Evolutionary conservation across 2,113 vertebrate genomes (phyloP).

Genomic region (Rhinopomastus cyanomelas): DNA sequence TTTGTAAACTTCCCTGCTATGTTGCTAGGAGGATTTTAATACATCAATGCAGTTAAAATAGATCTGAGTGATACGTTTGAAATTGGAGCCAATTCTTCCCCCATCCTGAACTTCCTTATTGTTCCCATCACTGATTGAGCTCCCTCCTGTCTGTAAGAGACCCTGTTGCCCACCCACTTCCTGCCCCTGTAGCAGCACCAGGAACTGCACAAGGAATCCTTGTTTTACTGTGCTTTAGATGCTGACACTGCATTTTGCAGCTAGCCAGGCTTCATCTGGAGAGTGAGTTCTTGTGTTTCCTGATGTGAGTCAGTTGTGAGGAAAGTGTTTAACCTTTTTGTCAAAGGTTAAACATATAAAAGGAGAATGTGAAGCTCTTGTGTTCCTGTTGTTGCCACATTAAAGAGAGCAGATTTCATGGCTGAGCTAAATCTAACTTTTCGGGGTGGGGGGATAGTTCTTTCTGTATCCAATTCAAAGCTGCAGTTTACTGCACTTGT

Average conservation of each 20-base stretch:
- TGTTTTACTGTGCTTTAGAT: not conserved
- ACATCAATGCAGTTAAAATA: not conserved
- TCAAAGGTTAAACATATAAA: conserved; percentile 74
- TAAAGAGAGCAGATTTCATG: not conserved
- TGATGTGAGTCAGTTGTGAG: conserved; percentile 65
- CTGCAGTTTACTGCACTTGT: not conserved
- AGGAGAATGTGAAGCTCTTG: conserved; percentile 40
- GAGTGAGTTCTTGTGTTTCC: conserved; percentile 49
- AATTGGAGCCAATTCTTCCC: conserved; percentile 1
- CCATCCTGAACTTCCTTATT: conserved; percentile 2
- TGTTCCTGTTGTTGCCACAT: conserved; percentile 54
- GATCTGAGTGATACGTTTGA: not conserved
- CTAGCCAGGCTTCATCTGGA: conserved; percentile 42
- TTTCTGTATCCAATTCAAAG: not conserved
- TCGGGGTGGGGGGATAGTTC: not conserved
- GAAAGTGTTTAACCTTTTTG: conserved; percentile 63
- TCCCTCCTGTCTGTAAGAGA: not conserved
- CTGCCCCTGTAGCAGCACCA: not conserved
- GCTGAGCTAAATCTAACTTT: conserved; percentile 16
- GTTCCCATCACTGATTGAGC: not conserved
- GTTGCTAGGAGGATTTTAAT: conserved; percentile 34
- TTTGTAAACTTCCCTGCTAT: conserved; percentile 38
- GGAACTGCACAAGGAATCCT: conserved; percentile 43
- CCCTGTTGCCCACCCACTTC: conserved; percentile 27
- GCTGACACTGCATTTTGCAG: conserved; percentile 33